A percentile compares a stretch with the other conserved stretches of the same genome.
These are phyloP conservation scores for Pinna nobilis DNA, from an alignment of 1,140 invertebrate species.

Conservation along the genomic window DNA sequence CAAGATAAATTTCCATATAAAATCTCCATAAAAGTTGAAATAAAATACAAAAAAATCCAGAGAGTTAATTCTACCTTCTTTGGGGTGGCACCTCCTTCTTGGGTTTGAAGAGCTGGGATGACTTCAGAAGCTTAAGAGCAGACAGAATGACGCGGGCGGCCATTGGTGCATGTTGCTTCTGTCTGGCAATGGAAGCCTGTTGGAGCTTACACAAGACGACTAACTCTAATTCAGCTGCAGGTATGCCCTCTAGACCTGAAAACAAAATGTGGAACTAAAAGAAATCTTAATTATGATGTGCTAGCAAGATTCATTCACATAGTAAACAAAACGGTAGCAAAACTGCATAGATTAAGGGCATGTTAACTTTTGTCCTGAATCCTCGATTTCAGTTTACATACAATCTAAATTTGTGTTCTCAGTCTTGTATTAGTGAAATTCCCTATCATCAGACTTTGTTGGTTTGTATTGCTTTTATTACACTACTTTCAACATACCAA, in stretches of 20 bases:
- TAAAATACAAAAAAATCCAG: neutral
- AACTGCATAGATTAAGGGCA: too few species aligned
- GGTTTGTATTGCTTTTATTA: too few species aligned
- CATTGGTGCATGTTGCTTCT: slow-evolving; percentile 71
- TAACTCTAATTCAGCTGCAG: slow-evolving; percentile 72
- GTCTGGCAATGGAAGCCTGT: slow-evolving; percentile 64
- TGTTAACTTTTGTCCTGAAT: too few species aligned
- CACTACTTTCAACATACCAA: too few species aligned
- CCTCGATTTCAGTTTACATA: too few species aligned
- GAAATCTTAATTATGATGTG: neutral
- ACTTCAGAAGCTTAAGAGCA: slow-evolving; percentile 67
- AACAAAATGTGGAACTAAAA: neutral
- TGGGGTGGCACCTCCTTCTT: slow-evolving; percentile 50
- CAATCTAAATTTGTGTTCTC: too few species aligned
- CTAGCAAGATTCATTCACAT: too few species aligned
- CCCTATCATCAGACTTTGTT: too few species aligned
- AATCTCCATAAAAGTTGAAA: too few species aligned
- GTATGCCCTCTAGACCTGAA: slow-evolving; percentile 59
- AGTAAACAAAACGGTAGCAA: too few species aligned
- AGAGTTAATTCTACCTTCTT: slow-evolving; percentile 45
- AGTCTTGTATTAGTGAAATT: too few species aligned
- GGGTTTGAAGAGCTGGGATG: slow-evolving; percentile 61
- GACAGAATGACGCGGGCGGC: slow-evolving; percentile 65
- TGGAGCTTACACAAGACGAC: slow-evolving; percentile 67
- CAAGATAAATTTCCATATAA: too few species aligned